These are phyloP conservation scores for Ichneumon xanthorius DNA, from an alignment of 2,888 invertebrate genomes.

Conservation along the genomic window DNA sequence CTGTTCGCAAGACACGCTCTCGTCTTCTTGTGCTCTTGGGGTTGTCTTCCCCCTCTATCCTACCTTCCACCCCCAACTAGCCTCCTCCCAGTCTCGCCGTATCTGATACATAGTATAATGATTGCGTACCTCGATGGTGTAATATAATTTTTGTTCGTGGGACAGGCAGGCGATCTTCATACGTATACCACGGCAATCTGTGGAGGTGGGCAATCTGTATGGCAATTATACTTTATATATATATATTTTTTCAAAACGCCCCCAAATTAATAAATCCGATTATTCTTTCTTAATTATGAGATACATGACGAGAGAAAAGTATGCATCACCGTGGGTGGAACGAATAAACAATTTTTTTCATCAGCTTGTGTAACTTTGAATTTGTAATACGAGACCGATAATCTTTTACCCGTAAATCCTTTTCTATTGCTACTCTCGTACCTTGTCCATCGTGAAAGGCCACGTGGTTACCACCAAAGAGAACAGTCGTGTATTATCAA, in stretches of 20 bases:
- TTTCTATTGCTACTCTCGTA: background rate
- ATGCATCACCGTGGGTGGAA: background rate
- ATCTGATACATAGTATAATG: constrained; percentile 15
- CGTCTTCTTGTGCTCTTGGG: constrained; percentile 55
- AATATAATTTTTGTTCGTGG: constrained; percentile 1
- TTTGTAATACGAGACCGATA: constrained; percentile 38
- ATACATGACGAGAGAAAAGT: constrained; percentile 3
- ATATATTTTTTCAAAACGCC: background rate
- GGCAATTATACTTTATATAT: background rate
- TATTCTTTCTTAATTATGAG: constrained; percentile 1
- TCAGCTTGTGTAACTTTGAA: constrained; percentile 13
- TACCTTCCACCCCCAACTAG: constrained; percentile 37
- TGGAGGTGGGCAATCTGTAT: background rate
- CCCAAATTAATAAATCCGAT: background rate
- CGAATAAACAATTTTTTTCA: constrained; percentile 5
- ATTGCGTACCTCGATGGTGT: background rate
- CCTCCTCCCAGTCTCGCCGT: background rate
- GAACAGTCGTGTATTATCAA: too few species aligned
- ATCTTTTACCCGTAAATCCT: constrained; percentile 41
- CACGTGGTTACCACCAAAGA: background rate
- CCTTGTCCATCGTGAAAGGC: background rate
- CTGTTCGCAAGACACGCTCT: constrained; percentile 70
- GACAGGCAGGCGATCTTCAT: background rate
- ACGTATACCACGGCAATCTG: background rate
- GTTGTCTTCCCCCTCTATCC: constrained; percentile 55